These are phyloP conservation scores for Ranitomeya imitator DNA, from an alignment of 2,113 vertebrate genomes.

Conservation along the genomic window DNA sequence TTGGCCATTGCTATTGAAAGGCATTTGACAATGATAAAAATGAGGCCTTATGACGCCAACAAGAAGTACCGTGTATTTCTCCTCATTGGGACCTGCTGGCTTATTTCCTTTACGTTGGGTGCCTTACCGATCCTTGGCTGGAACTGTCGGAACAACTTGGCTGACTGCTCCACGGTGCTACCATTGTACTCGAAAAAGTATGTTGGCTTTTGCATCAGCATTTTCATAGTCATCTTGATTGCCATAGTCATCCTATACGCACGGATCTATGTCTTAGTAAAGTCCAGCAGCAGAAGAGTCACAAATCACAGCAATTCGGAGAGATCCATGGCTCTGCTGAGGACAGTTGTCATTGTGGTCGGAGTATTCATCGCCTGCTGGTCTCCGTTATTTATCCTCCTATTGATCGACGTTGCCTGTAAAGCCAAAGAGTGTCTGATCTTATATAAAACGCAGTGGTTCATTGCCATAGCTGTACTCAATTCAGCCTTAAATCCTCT, in stretches of 20 bases:
- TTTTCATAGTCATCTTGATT: conserved; percentile 85
- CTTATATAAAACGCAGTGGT: conserved; percentile 86
- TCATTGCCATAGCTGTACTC: conserved; percentile 86
- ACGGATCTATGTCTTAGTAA: conserved; percentile 90
- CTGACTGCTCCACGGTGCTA: conserved; percentile 89
- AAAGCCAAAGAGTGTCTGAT: conserved; percentile 72
- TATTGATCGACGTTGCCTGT: conserved; percentile 90
- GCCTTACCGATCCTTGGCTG: conserved; percentile 91
- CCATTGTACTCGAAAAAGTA: conserved; percentile 93
- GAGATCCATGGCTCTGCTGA: conserved; percentile 89
- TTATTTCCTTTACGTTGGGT: conserved; percentile 84
- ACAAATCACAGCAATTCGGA: conserved; percentile 85
- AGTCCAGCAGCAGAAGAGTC: conserved; percentile 90
- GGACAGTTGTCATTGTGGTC: conserved; percentile 92
- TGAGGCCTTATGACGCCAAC: conserved; percentile 91
- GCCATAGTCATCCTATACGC: conserved; percentile 88
- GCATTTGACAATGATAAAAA: conserved; percentile 98
- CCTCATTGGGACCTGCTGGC: conserved; percentile 92
- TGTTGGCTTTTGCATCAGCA: conserved; percentile 88
- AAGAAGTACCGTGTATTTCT: conserved; percentile 94
- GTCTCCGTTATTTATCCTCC: conserved; percentile 88
- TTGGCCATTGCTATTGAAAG: conserved; percentile 94
- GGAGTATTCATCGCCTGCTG: conserved; percentile 94
- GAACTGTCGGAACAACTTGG: conserved; percentile 88
- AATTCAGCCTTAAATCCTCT: conserved; percentile 95